phyloP scores from a whole-genome alignment of 64 coral and sea anemone species.

The Stichodactyla helianthus region DNA sequence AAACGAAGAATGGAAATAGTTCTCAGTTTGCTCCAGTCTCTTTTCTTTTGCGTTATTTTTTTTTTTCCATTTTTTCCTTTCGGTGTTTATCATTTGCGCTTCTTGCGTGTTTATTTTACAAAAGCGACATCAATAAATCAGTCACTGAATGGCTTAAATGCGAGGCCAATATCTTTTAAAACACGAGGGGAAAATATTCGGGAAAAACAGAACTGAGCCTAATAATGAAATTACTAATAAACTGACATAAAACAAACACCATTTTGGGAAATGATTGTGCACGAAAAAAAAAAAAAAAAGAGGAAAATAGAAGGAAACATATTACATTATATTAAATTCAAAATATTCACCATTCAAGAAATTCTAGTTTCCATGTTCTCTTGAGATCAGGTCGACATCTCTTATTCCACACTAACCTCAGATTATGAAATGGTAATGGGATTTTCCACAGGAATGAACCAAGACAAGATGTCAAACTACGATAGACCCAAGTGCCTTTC shows the following conservation, averaged over 20 bases:
- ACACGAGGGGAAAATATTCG: background rate
- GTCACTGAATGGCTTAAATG: background rate
- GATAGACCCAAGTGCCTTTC: constrained; percentile 16
- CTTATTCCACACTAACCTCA: background rate
- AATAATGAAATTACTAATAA: background rate
- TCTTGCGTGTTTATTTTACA: background rate
- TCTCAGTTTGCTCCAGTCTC: too few relatives aligned
- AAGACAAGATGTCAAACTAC: constrained; percentile 10
- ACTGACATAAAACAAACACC: background rate
- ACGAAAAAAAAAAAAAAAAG: background rate
- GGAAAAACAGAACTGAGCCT: background rate
- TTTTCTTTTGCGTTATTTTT: background rate
- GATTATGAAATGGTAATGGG: constrained; percentile 4
- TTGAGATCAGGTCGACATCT: background rate
- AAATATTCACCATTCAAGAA: constrained; percentile 23
- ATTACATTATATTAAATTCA: background rate
- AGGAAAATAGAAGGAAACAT: background rate
- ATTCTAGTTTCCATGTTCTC: background rate
- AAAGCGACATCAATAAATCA: background rate
- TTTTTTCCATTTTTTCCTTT: background rate
- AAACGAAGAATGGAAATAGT: too few relatives aligned
- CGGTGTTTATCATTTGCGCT: background rate
- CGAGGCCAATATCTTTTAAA: background rate
- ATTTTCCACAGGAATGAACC: constrained; percentile 6
- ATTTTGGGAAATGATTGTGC: too few relatives aligned